Base-by-base conservation (phyloP, 2,888 invertebrate species). In the Parnassius mnemosyne region DNA sequence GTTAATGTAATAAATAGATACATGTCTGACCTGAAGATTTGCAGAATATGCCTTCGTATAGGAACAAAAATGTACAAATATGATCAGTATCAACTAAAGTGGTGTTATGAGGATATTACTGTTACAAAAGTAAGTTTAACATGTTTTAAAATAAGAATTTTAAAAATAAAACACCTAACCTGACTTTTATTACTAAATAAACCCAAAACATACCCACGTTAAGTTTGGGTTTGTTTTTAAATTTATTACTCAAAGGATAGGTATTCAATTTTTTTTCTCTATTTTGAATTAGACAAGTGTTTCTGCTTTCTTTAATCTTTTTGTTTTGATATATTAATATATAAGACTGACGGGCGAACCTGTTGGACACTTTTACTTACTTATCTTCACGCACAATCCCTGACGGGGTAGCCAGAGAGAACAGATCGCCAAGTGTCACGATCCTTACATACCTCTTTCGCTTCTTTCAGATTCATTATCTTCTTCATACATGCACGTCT, bases 61-160 rank as follows among this genome's bases (percentile, higher is more conserved):
- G 79, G 80, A 56, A 75, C 72, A 10, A 81, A 79, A 71, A 70
- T 82, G 61, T 83, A 76, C 65, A 73, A 76, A 61, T 76, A 76
- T 62, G 73, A 79, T 67, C 71, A 68, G 65, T 79, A 72, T 68
- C 71, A 80, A 66, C 68, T 83, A 20, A 78, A 78, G 69, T 70
- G 70, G 53, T 77, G 72, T 61, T 84, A 84, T 65, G 83, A 84
- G 65, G 74, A 83, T 68, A 71, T 84, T 69, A 79, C 78, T 69
- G 75, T 75, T 16, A 64, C 72, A 60, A 83, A 79, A 75, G 84
- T 84, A 71, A 81, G 81, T 76, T 51, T 52, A 50, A 57, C 58
- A 49, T 11, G 47, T 61, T 25, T 46, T 46, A 1, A 16, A 16
- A 16, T 16, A 16, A 16, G 16, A 16, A n/a, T 46, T n/a, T 3